Evolutionary conservation across 2,888 invertebrate species (phyloP), one percentile per base, ranked within the genome.

Genomic region (Caenorhabditis sp.): DNA sequence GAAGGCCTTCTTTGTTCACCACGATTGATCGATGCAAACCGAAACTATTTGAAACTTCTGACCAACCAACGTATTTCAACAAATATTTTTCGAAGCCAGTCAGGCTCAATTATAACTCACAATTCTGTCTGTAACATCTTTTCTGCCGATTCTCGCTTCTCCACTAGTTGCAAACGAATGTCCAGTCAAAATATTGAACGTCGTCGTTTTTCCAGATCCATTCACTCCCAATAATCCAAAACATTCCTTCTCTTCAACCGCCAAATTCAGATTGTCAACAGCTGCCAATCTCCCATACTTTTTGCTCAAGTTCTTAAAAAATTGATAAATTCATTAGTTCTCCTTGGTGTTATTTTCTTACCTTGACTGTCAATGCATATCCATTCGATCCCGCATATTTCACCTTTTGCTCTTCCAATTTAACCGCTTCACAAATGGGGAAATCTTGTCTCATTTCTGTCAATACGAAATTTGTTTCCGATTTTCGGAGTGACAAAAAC

Each of bases 191-290:
- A 86, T 85, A 63, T 84, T 81, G 73, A 86, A 86, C 8, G 86
- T 85, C 1, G 86, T 83, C 20, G 87, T 86, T 64, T 86, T 86
- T 61, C 86, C 86, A n/a, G 86, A 85, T 52, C 80, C 80, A 53
- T 82, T 82, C 49, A 79, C 80, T 76, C 85, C 86, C 27, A 86
- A 72, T 52, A 86, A 69, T 20, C 86, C 86, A 62, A 86, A 87
- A 63, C 85, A 86, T 43, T 87, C 84, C 20, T 76, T 76, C 26
- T 78, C 64, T 17, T 72, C 67, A 20, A 86, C 83, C 1, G 83
- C 84, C 60, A 86, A 77, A 26, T 80, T 79, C 38, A 86, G 67
- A 17, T 76, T 63, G 38, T 81, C 71, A 8, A 80, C 66, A 8
- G 80, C 80, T 10, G 59, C 38, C 36, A 67, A 60, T 49, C 43